These are phyloP conservation scores for Microchirus variegatus DNA, from an alignment of 2,797 vertebrate genomes.

Conservation along the genomic window DNA sequence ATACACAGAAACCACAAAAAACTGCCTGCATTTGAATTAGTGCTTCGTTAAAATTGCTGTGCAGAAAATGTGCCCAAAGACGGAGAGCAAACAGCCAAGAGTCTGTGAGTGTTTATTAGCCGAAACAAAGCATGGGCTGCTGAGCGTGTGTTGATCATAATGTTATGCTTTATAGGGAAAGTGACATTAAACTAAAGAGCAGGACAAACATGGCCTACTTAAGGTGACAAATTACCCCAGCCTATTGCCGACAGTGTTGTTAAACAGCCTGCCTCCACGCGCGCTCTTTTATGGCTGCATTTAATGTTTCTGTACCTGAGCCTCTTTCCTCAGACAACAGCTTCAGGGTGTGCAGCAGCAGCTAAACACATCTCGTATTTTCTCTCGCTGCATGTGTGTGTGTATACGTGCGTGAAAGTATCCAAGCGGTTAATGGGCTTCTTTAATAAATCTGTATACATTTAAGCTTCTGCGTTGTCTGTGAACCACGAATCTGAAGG, in stretches of 20 bases:
- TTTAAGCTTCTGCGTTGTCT: slow-evolving; percentile 13
- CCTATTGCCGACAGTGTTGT: slow-evolving; percentile 7
- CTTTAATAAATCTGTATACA: slow-evolving; percentile 38
- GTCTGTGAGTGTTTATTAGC: slow-evolving; percentile 30
- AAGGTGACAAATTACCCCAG: slow-evolving; percentile 43
- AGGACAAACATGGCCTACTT: slow-evolving; percentile 37
- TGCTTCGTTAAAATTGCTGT: slow-evolving; percentile 23
- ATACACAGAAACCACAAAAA: slow-evolving; percentile 10
- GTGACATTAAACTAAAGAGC: slow-evolving; percentile 31
- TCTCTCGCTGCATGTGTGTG: too few relatives aligned
- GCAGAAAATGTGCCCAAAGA: slow-evolving; percentile 20
- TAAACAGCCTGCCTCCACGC: slow-evolving; percentile 37
- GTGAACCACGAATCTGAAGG: slow-evolving; percentile 36
- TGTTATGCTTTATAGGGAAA: slow-evolving; percentile 17
- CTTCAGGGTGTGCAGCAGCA: slow-evolving; percentile 45
- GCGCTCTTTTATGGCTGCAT: slow-evolving; percentile 37
- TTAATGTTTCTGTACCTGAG: slow-evolving; percentile 52
- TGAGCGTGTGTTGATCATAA: slow-evolving; percentile 16
- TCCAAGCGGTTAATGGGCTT: slow-evolving; percentile 43
- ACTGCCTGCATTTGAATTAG: slow-evolving; percentile 1
- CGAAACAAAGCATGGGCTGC: slow-evolving; percentile 37
- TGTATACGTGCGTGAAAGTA: slow-evolving; percentile 8
- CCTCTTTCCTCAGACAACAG: slow-evolving; percentile 41
- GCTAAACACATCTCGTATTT: slow-evolving; percentile 53
- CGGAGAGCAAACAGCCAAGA: slow-evolving; percentile 19